Base-by-base conservation (phyloP, 92 coral and sea anemone genomes). In the Actinostola sp. region DNA sequence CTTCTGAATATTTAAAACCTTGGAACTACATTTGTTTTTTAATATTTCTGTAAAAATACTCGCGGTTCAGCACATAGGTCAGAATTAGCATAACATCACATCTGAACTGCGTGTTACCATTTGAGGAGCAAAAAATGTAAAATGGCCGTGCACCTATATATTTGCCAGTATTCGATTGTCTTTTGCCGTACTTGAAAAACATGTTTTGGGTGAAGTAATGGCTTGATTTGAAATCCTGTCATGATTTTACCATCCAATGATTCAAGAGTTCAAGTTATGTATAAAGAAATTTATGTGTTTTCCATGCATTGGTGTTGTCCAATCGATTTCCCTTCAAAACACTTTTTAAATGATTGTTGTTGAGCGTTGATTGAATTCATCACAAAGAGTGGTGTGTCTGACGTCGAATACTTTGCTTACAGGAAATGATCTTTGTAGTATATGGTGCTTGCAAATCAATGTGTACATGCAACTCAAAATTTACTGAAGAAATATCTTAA, bases 51-150 rank as follows among this genome's bases (percentile, higher is more conserved):
- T 51, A 68, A 68, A 68, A 68, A 68, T 68, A 68, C n/a, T n/a
- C n/a, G 30, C 56, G 74, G 74, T 68, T 68, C 74, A 68, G 41
- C 58, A 68, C 32, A 64, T 49, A 68, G 74, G 74, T 68, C 74
- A 68, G 74, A 56, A 68, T 68, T 68, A 68, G 61, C 74, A 68
- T 68, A 65, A 65, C 63, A 48, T 65, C 54, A 68, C 58, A 68
- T 68, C 46, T 41, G 30, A 68, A 46, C 61, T 48, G 42, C 19
- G 19, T 50, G 62, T 68, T 68, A 51, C 62, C 56, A 55, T 64
- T 64, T 20, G 61, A 68, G 32, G 62, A 68, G n/a, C n/a, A 68
- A 30, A 28, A 33, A 29, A 41, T 8, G n/a, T 50, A 68, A 68
- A 21, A 68, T 50, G 74, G 74, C 50, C 35, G 74, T 11, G 27